Base-by-base conservation (phyloP, 2,888 invertebrate species). In the Lasioglossum vierecki region DNA sequence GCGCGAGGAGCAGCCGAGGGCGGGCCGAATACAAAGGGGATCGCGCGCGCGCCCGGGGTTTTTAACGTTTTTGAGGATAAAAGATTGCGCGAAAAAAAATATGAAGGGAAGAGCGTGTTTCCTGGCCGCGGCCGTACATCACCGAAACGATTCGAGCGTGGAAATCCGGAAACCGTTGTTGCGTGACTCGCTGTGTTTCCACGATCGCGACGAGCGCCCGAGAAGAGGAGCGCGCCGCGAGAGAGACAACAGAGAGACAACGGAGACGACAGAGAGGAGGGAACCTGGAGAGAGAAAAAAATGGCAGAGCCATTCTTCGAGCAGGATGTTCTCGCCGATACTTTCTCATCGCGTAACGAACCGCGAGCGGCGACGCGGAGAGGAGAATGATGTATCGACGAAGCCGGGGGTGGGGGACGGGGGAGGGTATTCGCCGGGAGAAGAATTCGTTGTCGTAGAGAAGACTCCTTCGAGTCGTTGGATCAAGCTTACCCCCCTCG, bases 131-230 rank as follows among this genome's bases (percentile, higher is more conserved):
- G 18, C 80, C 80, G 80, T 85, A 80, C 80, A 78, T 85, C 83
- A 85, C 71, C 83, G 77, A 60, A 35, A 77, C 75, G 85, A 81
- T 76, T 63, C 39, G 71, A 66, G 74, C 70, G 85, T 60, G 82
- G 80, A 81, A 57, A 82, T 35, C 53, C 46, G 68, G 76, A 77
- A 60, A 15, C 41, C 77, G 71, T 66, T 30, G 74, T 77, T 63
- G 78, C 77, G 57, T 76, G 75, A 70, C 68, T 70, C 57, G 71
- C 39, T 63, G 70, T 63, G 71, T 76, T 76, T 76, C 49, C 76
- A 76, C 68, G 49, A 49, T 30, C 76, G 35, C 63, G 66, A 76
- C 22, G 6, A 8, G 66, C 35, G 13, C 35, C 6, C 26, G 57
- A 26, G 11, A 35, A 68, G 4, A 9, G 66, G 9, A 68, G 3